phyloP scores from a whole-genome alignment of 2,888 invertebrate species.

The Oxyteleia sp. region DNA sequence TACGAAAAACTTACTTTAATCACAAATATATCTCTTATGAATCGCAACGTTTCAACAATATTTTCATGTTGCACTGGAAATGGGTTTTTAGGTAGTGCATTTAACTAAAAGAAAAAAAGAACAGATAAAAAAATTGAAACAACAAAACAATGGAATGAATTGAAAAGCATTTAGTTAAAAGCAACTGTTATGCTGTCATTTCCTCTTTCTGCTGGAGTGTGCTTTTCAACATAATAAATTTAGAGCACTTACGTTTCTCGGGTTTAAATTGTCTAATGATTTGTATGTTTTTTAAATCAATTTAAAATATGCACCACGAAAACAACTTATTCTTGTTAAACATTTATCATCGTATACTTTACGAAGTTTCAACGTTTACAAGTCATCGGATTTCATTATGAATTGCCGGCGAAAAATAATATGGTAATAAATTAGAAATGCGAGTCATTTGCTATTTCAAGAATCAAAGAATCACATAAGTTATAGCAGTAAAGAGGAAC shows the following conservation, averaged over 20 bases:
- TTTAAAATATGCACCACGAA: not conserved
- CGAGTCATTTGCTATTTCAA: conserved; percentile 16
- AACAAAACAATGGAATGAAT: conserved; percentile 12
- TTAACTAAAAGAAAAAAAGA: not conserved
- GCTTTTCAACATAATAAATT: not conserved
- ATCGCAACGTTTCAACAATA: not conserved
- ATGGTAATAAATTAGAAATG: conserved; percentile 11
- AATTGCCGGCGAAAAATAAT: not conserved
- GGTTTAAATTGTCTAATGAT: not conserved
- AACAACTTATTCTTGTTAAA: not conserved
- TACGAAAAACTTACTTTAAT: too few relatives aligned
- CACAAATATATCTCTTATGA: too few relatives aligned
- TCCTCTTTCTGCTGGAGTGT: conserved; percentile 2
- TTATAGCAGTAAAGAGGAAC: conserved; percentile 11
- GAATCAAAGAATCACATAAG: conserved; percentile 32
- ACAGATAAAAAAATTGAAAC: too few relatives aligned
- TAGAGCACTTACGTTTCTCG: not conserved
- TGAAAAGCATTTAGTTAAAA: conserved; percentile 32
- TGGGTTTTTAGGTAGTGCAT: not conserved
- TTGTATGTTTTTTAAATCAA: not conserved
- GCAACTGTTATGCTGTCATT: conserved; percentile 24
- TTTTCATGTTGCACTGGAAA: not conserved
- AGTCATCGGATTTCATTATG: not conserved
- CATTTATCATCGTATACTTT: not conserved
- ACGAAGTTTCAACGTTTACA: not conserved